These are phyloP conservation scores for Xenopus tropicalis DNA, from an alignment of 2,113 vertebrate species.

Conservation along the genomic window DNA sequence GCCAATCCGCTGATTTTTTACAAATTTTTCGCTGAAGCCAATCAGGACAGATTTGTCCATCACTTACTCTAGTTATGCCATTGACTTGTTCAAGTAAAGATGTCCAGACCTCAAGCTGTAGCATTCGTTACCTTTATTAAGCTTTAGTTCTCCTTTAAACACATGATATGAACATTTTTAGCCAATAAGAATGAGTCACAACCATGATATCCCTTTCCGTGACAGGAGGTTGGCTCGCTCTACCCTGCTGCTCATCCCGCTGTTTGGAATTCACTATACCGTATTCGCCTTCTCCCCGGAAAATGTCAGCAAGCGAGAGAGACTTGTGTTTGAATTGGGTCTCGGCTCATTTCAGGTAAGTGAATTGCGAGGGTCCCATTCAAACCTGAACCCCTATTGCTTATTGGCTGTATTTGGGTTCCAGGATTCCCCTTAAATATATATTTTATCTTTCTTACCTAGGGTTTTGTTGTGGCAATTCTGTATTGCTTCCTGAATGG, in stretches of 20 bases:
- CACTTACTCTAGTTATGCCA: no score
- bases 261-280: constrained; percentile 97
- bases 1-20: no score
- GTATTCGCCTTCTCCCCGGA: constrained; percentile 97
- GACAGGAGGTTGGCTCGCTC: constrained; percentile 89
- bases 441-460: constrained; percentile 32
- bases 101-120: no score
- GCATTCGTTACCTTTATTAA: no score
- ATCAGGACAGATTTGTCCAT: no score
- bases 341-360: constrained; percentile 95
- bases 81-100: no score
- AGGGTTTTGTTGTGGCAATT: constrained; percentile 97
- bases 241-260: constrained; percentile 91
- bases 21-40: no score
- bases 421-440: neutral
- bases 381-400: no score
- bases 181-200: neutral
- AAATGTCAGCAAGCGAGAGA: constrained; percentile 90
- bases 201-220: constrained; percentile 41
- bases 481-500: constrained; percentile 98
- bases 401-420: neutral
- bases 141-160: no score
- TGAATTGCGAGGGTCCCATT: neutral
- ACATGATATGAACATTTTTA: no score
- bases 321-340: constrained; percentile 93